Base-by-base conservation (phyloP, 1,140 invertebrate genomes). In the Archivesica marissinica region DNA sequence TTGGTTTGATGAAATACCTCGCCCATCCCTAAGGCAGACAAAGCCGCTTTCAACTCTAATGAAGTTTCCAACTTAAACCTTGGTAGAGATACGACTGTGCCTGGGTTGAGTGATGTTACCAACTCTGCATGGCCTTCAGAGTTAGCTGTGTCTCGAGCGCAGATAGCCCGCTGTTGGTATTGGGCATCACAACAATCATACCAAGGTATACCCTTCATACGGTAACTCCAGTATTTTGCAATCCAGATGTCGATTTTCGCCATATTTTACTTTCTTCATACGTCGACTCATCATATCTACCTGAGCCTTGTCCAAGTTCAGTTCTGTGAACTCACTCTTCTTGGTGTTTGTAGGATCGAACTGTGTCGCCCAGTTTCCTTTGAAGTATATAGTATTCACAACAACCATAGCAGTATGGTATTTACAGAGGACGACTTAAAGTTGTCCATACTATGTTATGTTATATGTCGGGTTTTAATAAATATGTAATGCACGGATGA, bases 381-480 rank as follows among this genome's bases (percentile, higher is more conserved):
- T 96, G 81, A 97, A 97, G 84, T 97, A 97, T 4, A 97, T 91
- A 0, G 96, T 96, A 88, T 96, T 97, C 9, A 96, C 96, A 17
- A 97, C 91, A n/a, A 97, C 95, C 13, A 97, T 92, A n/a, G 93
- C 95, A 0, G 96, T 97, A n/a, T n/a, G n/a, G n/a, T n/a, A n/a
- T n/a, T n/a, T n/a, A n/a, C n/a, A n/a, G n/a, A n/a, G n/a, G n/a
- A n/a, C n/a, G n/a, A n/a, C n/a, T n/a, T n/a, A n/a, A n/a, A n/a
- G n/a, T n/a, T n/a, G n/a, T n/a, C n/a, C n/a, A n/a, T n/a, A n/a
- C n/a, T n/a, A n/a, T n/a, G n/a, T n/a, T n/a, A n/a, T n/a, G n/a
- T n/a, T n/a, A n/a, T n/a, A n/a, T n/a, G n/a, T n/a, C n/a, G n/a
- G n/a, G n/a, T n/a, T n/a, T n/a, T n/a, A n/a, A n/a, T n/a, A n/a